Evolutionary conservation across 1,140 invertebrate species (phyloP).

Genomic region (Phortica variegata): DNA sequence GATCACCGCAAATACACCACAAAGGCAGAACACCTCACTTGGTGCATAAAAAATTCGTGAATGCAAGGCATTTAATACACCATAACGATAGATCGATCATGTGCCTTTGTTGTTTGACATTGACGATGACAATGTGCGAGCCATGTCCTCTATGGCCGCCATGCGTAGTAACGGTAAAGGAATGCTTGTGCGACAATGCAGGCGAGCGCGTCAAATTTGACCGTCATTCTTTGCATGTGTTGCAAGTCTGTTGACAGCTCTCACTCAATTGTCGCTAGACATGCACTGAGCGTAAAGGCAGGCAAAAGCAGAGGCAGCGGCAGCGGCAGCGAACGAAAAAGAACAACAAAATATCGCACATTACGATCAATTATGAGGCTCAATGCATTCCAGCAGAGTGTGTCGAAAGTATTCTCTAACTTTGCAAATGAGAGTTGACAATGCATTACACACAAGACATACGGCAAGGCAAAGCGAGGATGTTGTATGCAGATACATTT

Average conservation of each 20-base stretch:
- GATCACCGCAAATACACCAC: too few relatives aligned
- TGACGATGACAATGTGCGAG: slow-evolving; percentile 17
- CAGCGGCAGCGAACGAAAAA: too few relatives aligned
- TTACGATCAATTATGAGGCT: slow-evolving; percentile 54
- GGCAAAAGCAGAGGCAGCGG: slow-evolving; percentile 12
- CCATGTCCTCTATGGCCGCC: slow-evolving; percentile 10
- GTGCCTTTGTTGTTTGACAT: slow-evolving; percentile 17
- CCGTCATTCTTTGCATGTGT: slow-evolving; percentile 21
- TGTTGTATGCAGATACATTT: too few relatives aligned
- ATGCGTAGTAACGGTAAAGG: slow-evolving; percentile 18
- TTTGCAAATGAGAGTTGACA: too few relatives aligned
- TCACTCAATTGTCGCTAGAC: background rate
- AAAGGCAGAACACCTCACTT: slow-evolving; percentile 4
- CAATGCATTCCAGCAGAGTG: slow-evolving; percentile 40
- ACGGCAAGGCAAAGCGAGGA: background rate
- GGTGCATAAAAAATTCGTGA: slow-evolving; percentile 29
- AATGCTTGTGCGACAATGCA: slow-evolving; percentile 12
- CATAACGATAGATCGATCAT: slow-evolving; percentile 23
- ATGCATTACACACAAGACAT: background rate
- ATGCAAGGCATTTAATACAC: background rate
- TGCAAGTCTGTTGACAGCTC: slow-evolving; percentile 27
- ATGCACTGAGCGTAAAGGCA: slow-evolving; percentile 32
- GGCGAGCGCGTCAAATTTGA: slow-evolving; percentile 29
- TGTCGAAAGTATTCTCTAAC: slow-evolving; percentile 18
- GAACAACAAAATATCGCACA: slow-evolving; percentile 34